These are phyloP conservation scores for Loris lydekkerianus DNA, from an alignment of 2,797 vertebrate species.

Conservation along the genomic window DNA sequence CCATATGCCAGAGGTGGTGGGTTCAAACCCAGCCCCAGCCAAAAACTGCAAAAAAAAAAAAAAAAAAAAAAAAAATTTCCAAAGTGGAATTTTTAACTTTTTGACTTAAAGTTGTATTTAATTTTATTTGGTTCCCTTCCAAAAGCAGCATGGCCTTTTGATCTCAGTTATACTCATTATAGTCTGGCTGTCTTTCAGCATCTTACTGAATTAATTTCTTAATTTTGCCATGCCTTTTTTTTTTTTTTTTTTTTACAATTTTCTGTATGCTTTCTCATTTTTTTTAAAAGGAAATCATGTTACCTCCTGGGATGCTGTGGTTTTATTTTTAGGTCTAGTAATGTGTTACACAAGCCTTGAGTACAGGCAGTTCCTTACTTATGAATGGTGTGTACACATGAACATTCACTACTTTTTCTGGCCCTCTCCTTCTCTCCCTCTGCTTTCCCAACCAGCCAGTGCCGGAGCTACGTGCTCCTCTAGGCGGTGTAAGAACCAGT, in stretches of 20 bases:
- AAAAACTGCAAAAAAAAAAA: no score
- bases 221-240: constrained; percentile 7
- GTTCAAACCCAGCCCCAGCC: no score
- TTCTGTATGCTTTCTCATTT: constrained; percentile 22
- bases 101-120: constrained; percentile 3
- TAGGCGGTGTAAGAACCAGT: not conserved
- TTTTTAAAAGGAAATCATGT: constrained; percentile 4
- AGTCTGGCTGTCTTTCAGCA: constrained; percentile 10
- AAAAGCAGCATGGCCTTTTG: constrained; percentile 25
- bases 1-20: no score
- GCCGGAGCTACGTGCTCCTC: not conserved
- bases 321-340: constrained; percentile 76
- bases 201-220: constrained; percentile 40
- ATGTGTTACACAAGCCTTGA: constrained; percentile 54
- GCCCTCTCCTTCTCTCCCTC: not conserved
- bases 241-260: not conserved
- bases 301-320: constrained; percentile 53
- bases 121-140: constrained; percentile 4
- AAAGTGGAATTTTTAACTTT: constrained; percentile 16
- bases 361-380: constrained; percentile 21
- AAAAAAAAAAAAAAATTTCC: no score
- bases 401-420: not conserved
- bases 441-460: not conserved
- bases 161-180: not conserved
- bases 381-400: constrained; percentile 36